These are phyloP conservation scores for Rugalucina vietnamica DNA, from an alignment of 2,888 invertebrate genomes.

Conservation along the genomic window DNA sequence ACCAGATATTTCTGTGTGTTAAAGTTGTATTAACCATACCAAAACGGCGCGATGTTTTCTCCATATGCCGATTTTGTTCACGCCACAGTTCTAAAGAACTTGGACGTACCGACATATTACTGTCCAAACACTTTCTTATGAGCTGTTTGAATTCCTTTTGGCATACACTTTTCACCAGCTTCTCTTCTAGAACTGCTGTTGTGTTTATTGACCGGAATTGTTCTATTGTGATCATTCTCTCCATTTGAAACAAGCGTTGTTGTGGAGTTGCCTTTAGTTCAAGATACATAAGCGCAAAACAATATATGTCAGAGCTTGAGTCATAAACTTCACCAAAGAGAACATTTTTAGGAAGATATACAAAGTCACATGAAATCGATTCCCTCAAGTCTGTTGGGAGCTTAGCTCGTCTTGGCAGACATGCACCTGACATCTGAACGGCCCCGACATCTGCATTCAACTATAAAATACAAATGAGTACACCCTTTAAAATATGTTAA, in stretches of 20 bases:
- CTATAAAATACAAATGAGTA: too few relatives aligned
- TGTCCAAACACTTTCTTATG: not conserved
- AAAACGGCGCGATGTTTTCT: not conserved
- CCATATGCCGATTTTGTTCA: not conserved
- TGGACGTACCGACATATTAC: not conserved
- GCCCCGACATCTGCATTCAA: constrained; percentile 38
- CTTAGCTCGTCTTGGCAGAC: constrained; percentile 34
- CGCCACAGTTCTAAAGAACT: not conserved
- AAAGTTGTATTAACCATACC: not conserved
- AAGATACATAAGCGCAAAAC: constrained; percentile 51
- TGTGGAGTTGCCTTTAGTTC: constrained; percentile 11
- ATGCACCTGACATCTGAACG: constrained; percentile 47
- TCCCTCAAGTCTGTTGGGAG: not conserved
- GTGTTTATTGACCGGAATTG: not conserved
- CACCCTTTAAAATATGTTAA: too few relatives aligned
- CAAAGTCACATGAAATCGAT: constrained; percentile 3
- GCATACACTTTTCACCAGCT: not conserved
- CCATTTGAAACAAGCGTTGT: not conserved
- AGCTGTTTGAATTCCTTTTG: not conserved
- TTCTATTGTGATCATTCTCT: not conserved
- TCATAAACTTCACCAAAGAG: constrained; percentile 37
- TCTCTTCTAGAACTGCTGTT: not conserved
- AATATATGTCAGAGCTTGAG: constrained; percentile 49
- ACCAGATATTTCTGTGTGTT: not conserved
- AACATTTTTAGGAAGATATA: constrained; percentile 57